These are phyloP conservation scores for Thereuonema tuberculata DNA, from an alignment of 1,140 invertebrate genomes.

Conservation along the genomic window DNA sequence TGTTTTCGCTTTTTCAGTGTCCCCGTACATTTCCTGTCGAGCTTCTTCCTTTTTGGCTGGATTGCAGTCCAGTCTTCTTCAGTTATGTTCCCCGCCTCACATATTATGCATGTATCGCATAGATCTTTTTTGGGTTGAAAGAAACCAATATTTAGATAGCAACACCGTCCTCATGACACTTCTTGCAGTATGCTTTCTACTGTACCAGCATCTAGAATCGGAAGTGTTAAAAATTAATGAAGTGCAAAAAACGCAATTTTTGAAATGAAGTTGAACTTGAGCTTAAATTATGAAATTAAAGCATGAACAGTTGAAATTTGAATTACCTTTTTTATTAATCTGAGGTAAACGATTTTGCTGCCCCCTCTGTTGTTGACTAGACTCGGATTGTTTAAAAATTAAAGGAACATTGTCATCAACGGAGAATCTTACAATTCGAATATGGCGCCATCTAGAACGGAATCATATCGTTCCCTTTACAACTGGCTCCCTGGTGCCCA, in stretches of 20 bases:
- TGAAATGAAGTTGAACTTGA: too few relatives aligned
- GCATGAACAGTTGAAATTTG: too few relatives aligned
- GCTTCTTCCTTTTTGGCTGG: neutral
- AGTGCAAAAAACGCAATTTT: neutral
- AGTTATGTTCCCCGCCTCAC: neutral
- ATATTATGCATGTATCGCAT: neutral
- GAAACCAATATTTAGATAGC: neutral
- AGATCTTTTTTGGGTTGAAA: neutral
- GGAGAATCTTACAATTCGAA: too few relatives aligned
- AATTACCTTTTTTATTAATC: too few relatives aligned
- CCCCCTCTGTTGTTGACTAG: too few relatives aligned
- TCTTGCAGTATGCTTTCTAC: neutral
- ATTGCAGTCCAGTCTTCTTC: neutral
- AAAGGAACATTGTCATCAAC: too few relatives aligned
- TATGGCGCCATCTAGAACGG: too few relatives aligned
- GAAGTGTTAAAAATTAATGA: neutral
- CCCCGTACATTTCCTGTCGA: neutral
- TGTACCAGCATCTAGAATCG: neutral
- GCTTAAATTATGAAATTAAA: too few relatives aligned
- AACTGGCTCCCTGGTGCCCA: too few relatives aligned
- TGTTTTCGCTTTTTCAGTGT: neutral
- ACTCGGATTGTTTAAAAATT: too few relatives aligned
- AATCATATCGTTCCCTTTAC: too few relatives aligned
- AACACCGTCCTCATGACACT: neutral
- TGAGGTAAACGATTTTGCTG: too few relatives aligned